A percentile compares a stretch with the other conserved stretches of the same genome.
Evolutionary conservation across 2,888 invertebrate genomes (phyloP).

Genomic region (Drosophila neoperkinsi): DNA sequence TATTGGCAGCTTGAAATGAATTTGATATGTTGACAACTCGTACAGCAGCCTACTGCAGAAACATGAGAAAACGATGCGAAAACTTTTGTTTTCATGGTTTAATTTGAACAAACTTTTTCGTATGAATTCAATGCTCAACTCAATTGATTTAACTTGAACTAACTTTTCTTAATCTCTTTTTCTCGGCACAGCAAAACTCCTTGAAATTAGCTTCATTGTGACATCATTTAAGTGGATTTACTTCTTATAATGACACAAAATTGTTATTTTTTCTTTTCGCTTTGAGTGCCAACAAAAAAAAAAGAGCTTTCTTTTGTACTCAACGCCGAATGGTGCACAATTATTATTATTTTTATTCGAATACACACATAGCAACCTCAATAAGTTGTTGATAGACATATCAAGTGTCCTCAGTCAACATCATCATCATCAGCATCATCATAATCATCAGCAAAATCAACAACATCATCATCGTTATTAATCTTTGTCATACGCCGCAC

Average conservation of each 20-base stretch:
- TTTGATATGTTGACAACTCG: not conserved
- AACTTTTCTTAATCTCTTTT: not conserved
- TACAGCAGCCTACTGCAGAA: not conserved
- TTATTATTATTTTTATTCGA: slow-evolving; percentile 32
- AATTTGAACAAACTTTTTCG: not conserved
- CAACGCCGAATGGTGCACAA: slow-evolving; percentile 49
- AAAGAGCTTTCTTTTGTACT: slow-evolving; percentile 71
- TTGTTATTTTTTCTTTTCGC: slow-evolving; percentile 34
- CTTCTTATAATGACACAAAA: slow-evolving; percentile 33
- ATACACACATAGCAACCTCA: slow-evolving; percentile 23
- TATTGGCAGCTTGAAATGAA: not conserved
- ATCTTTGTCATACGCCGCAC: slow-evolving; percentile 25
- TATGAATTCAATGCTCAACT: not conserved
- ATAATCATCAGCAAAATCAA: slow-evolving; percentile 13
- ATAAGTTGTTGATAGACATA: slow-evolving; percentile 64
- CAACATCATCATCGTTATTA: slow-evolving; percentile 26
- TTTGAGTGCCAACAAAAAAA: slow-evolving; percentile 31
- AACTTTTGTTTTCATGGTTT: not conserved
- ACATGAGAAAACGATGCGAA: not conserved
- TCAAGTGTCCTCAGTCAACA: slow-evolving; percentile 65
- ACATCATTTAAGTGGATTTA: slow-evolving; percentile 50
- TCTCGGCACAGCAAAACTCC: not conserved
- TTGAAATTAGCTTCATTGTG: slow-evolving; percentile 50
- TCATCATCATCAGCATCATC: slow-evolving; percentile 24
- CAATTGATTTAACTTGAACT: not conserved